Base-by-base conservation (phyloP, 2,113 vertebrate species). In the Zosterops borbonicus region DNA sequence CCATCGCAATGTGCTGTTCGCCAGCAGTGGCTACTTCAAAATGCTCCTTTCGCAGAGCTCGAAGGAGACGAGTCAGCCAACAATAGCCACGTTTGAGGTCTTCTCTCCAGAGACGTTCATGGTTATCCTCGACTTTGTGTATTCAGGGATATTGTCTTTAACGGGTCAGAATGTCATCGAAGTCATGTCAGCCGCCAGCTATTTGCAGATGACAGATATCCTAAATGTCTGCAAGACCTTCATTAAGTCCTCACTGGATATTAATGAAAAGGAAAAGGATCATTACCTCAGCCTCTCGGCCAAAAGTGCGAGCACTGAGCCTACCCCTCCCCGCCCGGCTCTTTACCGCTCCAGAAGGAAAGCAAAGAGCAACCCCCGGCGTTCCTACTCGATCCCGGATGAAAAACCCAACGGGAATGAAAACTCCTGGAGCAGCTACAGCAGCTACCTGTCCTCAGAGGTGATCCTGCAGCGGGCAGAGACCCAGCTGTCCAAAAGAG, bases 131-230 rank as follows among this genome's bases (percentile, higher is more conserved):
- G 99, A 99, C 97, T 99, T 99, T 9, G 98, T 99, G 69, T 99
- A 99, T 94, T 99, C 99, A 0, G 99, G 99, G 35, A 98, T 98
- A 68, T 97, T 99, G 87, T 98, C 98, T 63, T 98, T 99, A 33
- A 98, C 98, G 0, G 98, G 99, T 58, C 98, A 98, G 82, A 99
- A 99, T 4, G 99, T 99, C 42, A 99, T 99, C 4, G 99, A 99
- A 84, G 99, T 99, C 21, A 99, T 99, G 99, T 99, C 99, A 0
- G 99, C 99, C 0, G 99, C 99, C 63, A 99, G 99, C 97, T 99
- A 99, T 89, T 97, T 99, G 94, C 99, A 99, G 98, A 99, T 99
- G 99, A 99, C 99, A 12, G 99, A 99, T 11, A 99, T 99, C 65
- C 99, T 99, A 56, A 98, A 96, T 28, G 99, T 99, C 68, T 99